Evolutionary conservation across 2,888 invertebrate species (phyloP), one percentile per base, ranked within the genome.

Genomic region (Dione juno): DNA sequence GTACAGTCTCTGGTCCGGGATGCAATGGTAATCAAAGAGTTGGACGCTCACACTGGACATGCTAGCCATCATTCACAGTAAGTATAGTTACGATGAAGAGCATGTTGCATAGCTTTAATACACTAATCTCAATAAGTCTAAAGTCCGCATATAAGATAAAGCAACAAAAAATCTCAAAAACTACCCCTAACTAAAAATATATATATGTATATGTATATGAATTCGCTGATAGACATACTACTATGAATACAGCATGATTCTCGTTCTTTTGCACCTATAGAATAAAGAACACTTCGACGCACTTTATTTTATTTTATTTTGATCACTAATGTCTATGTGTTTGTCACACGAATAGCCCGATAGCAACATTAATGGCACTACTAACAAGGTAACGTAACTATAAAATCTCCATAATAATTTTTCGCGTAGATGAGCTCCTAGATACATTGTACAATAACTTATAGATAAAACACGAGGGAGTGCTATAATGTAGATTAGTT

Each of bases 291-390:
- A 72, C 65, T 54, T 70, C 70, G 57, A 74, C 40, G 76, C 76
- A 75, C 76, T 74, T 73, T 72, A 67, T 72, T 71, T 75, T 72
- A 73, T 76, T 76, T 75, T 75, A 75, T 79, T 80, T 88, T 84
- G 78, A 82, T 89, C 83, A 93, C 92, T 93, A 92, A 93, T 92
- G 78, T 83, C 74, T 86, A 82, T 94, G 92, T 95, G 93, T 95
- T 94, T 95, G 94, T 94, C 95, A 94, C 95, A 95, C 95, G 88
- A 95, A 94, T 96, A 97, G 97, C 97, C 97, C 97, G 94, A 96
- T 98, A 96, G 97, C 97, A 95, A 97, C 96, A 94, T 97, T 98
- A 95, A 97, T 98, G 97, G 97, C 97, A 94, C 96, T 97, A 89
- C 95, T 97, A 89, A 96, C 97, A 96, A 98, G 98, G 98, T 98